Evolutionary conservation across 2,888 invertebrate species (phyloP), one percentile per base, ranked within the genome.

Genomic region (Cheilosia impressa): DNA sequence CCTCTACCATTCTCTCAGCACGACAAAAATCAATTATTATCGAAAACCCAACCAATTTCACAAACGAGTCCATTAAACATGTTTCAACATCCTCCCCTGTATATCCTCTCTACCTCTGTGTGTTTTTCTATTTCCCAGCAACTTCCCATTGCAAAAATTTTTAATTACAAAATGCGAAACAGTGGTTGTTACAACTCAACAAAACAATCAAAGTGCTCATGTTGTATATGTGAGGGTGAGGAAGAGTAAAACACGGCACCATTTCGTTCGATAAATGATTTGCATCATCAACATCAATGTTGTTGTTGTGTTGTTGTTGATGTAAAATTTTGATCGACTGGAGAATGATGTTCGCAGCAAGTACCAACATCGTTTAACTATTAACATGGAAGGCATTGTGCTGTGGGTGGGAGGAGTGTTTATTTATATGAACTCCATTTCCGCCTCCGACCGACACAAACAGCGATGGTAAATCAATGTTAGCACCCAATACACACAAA

Each of bases 171-270:
- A 66, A 47, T 43, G 58, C 41, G 24, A 65, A 41, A 75, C 45
- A 82, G 24, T 38, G 38, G 31, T 82, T 72, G 41, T 55, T 34
- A 60, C 65, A 65, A 76, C 65, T 66, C 77, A 77, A 66, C 58
- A 76, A 77, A 55, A 62, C 66, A 78, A 73, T 78, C 72, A 83
- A 73, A 73, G 72, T 45, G 24, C 55, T 68, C 65, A 27, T 19
- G 43, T 63, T 31, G 22, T 19, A 17, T 31, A 9, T 7, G 15
- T 9, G n/a, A 17, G 53, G 60, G 34, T 13, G 10, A 24, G 17
- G 55, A 62, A 17, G 27, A 15, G 9, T 15, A 50, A 60, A 53
- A 60, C 27, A 71, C 27, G 43, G 60, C 66, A 69, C 47, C 45
- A 68, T 77, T 62, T 27, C 62, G 63, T 68, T 53, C 52, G 68